Evolutionary conservation across 37 sponge, comb jelly and placozoan species (phyloP).

Genomic region (Aphrocallistes beatrix): DNA sequence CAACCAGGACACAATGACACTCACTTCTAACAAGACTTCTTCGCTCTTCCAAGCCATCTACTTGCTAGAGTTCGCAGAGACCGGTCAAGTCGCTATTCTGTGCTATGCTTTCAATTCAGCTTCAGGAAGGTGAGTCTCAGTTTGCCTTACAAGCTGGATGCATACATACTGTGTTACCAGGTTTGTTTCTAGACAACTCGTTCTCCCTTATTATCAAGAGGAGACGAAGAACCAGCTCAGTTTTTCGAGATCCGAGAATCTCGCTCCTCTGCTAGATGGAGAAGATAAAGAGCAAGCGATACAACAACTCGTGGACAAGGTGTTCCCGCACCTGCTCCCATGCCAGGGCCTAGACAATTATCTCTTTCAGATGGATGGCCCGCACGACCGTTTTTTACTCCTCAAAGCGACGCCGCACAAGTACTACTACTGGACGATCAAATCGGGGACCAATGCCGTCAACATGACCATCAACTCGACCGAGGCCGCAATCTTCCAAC

Average conservation of each 20-base stretch:
- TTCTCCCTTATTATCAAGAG: not conserved
- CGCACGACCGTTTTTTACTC: not conserved
- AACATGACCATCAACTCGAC: slow-evolving; percentile 10
- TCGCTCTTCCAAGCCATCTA: not conserved
- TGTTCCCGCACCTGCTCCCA: not conserved
- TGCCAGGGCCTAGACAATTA: not conserved
- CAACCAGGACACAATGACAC: not conserved
- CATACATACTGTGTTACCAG: not conserved
- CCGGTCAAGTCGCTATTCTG: not conserved
- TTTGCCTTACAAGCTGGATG: not conserved
- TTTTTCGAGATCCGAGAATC: not conserved
- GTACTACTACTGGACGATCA: not conserved
- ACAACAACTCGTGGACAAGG: not conserved
- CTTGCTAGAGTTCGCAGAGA: not conserved
- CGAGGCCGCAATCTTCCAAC: not conserved
- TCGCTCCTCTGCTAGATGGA: not conserved
- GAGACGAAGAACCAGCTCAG: not conserved
- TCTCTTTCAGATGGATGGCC: not conserved
- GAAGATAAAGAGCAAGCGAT: not conserved
- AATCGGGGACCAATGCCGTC: not conserved
- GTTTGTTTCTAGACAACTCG: not conserved
- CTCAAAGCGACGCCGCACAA: not conserved
- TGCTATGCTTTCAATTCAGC: not conserved
- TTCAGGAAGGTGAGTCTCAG: not conserved
- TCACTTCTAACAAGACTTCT: not conserved